Evolutionary conservation across 1,140 invertebrate species (phyloP).

Genomic region (Drosophila arawakana): DNA sequence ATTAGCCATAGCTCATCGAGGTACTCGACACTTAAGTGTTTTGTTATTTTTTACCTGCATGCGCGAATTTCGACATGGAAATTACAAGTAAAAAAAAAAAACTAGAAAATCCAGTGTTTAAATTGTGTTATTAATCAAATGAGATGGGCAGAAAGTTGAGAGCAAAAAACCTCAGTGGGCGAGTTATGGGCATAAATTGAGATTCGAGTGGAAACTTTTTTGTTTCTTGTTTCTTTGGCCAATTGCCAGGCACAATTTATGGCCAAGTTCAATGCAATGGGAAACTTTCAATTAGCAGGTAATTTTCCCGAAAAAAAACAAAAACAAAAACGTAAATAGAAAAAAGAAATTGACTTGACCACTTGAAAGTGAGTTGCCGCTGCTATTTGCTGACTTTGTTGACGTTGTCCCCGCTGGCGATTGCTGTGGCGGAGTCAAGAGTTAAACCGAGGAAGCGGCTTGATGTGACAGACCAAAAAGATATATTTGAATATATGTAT

Average conservation of each 20-base stretch:
- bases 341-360: constrained; percentile 61
- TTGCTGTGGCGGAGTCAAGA: constrained; percentile 36
- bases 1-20: constrained; percentile 14
- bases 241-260: constrained; percentile 53
- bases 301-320: constrained; percentile 21
- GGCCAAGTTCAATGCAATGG: constrained; percentile 72
- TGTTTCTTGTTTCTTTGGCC: constrained; percentile 17
- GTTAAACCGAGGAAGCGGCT: constrained; percentile 46
- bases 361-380: constrained; percentile 73
- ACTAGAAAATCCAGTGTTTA: constrained; percentile 11
- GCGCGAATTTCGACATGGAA: neutral
- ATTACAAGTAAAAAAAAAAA: constrained; percentile 1
- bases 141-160: constrained; percentile 34
- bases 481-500: constrained; percentile 6
- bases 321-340: constrained; percentile 34
- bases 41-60: constrained; percentile 15
- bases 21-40: constrained; percentile 16
- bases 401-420: constrained; percentile 35
- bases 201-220: constrained; percentile 59
- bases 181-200: constrained; percentile 41
- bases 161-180: constrained; percentile 46
- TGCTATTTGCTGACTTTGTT: constrained; percentile 3
- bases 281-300: constrained; percentile 69
- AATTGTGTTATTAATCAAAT: constrained; percentile 39
- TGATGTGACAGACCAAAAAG: constrained; percentile 20